Conservation (phyloP, 2,113 vertebrate genomes). For the Plecturocebus donacophilus region DNA sequence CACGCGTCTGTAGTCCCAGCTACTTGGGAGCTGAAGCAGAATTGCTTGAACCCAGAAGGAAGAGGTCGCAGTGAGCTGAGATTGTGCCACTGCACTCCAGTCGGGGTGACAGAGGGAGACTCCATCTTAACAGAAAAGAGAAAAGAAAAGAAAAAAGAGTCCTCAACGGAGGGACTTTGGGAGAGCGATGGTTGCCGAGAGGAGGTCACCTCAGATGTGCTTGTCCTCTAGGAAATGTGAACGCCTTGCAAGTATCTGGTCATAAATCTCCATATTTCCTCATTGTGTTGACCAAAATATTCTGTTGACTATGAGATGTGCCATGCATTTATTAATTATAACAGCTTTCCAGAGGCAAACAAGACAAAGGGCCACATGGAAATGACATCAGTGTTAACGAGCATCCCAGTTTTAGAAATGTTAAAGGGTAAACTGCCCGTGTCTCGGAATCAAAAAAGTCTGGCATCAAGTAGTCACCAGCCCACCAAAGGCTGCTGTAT, state of each 20-base stretch:
- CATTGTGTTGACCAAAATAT: background rate
- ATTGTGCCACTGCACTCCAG: no score
- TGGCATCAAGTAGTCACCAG: rapidly evolving
- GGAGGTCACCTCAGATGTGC: rapidly evolving
- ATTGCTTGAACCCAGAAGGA: no score
- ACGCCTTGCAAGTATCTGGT: background rate
- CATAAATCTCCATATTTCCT: rapidly evolving
- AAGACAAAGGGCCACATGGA: background rate
- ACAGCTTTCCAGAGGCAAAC: background rate
- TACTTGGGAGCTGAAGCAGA: no score
- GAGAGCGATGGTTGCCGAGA: no score
- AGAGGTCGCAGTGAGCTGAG: no score
- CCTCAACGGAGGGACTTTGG: rapidly evolving
- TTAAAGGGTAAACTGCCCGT: rapidly evolving
- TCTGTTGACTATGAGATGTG: rapidly evolving
- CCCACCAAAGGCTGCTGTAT: rapidly evolving
- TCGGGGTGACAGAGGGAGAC: no score
- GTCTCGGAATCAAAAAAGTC: background rate
- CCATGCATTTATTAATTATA: background rate
- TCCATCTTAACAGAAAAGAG: no score
- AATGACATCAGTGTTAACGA: rapidly evolving
- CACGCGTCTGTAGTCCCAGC: no score
- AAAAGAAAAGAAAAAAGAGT: no score
- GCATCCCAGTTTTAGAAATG: background rate
- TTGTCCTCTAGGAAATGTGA: background rate